Conservation (phyloP, 2,797 vertebrate species). For the Threskiornis aethiopicus region DNA sequence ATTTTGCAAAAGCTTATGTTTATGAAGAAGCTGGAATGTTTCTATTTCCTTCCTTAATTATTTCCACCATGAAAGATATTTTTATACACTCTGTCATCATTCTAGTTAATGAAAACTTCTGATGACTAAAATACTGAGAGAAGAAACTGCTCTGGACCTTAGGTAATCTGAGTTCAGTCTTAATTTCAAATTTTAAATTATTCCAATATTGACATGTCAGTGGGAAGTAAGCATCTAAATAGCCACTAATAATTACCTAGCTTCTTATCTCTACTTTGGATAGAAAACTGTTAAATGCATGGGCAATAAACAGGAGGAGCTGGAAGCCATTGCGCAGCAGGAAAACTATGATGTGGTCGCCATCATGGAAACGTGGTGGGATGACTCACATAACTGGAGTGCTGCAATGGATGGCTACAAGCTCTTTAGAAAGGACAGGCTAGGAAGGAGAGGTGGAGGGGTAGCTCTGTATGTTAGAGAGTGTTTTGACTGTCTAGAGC, state of each 20-base stretch:
- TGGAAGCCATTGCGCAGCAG: too few relatives aligned
- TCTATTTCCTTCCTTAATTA: constrained; percentile 9
- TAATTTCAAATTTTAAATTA: neutral
- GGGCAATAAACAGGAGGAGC: too few relatives aligned
- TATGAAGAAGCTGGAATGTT: neutral
- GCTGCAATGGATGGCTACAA: too few relatives aligned
- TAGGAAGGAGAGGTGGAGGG: too few relatives aligned
- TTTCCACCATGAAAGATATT: neutral
- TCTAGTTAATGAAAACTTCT: neutral
- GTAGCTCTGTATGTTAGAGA: too few relatives aligned
- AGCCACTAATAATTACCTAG: neutral
- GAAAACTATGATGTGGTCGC: too few relatives aligned
- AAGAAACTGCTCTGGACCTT: neutral
- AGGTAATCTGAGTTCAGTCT: neutral
- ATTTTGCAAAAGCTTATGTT: neutral
- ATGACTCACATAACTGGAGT: too few relatives aligned
- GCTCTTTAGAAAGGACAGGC: too few relatives aligned
- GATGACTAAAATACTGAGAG: neutral
- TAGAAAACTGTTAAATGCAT: neutral
- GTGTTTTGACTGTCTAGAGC: too few relatives aligned
- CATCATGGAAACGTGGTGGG: too few relatives aligned
- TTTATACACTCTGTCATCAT: neutral
- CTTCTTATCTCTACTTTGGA: neutral
- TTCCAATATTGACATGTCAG: neutral
- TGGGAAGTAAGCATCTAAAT: neutral